Percentiles rank a stretch among this genome's conserved stretches.
phyloP scores from a whole-genome alignment of 53 echinoderm and acorn worm species.

The Paracentrotus lividus region DNA sequence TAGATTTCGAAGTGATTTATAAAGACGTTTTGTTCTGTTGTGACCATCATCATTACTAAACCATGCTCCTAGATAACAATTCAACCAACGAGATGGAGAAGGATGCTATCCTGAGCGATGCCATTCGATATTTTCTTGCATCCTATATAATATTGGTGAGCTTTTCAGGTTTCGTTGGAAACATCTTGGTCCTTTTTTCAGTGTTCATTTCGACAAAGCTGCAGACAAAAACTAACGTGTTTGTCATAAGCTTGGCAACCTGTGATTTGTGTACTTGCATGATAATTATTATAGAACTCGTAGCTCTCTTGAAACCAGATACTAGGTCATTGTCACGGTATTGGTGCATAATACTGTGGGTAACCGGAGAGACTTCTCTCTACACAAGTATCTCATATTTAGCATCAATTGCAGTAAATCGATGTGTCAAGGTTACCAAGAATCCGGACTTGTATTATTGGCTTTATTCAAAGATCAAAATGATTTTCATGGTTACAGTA shows the following conservation, averaged over 20 bases:
- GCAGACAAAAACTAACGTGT: slow-evolving; percentile 31
- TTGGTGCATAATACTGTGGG: not conserved
- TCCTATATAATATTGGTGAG: not conserved
- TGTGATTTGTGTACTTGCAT: not conserved
- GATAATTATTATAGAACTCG: not conserved
- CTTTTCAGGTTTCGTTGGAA: not conserved
- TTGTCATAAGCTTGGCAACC: not conserved
- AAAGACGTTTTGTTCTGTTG: too few relatives aligned
- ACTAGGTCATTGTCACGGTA: not conserved
- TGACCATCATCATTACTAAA: not conserved
- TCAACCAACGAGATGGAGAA: not conserved
- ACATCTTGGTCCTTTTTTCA: not conserved
- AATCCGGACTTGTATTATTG: not conserved
- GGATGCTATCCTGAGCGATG: too few relatives aligned
- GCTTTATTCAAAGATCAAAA: not conserved
- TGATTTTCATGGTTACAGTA: not conserved
- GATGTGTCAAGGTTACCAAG: slow-evolving; percentile 9
- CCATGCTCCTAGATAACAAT: not conserved
- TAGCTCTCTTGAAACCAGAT: not conserved
- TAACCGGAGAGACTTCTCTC: too few relatives aligned
- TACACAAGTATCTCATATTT: not conserved
- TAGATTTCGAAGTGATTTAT: too few relatives aligned
- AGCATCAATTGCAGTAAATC: not conserved
- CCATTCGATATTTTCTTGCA: not conserved
- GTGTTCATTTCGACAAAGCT: slow-evolving; percentile 1